Conservation (phyloP, 2,113 vertebrate species). For the Halcyon senegalensis region DNA sequence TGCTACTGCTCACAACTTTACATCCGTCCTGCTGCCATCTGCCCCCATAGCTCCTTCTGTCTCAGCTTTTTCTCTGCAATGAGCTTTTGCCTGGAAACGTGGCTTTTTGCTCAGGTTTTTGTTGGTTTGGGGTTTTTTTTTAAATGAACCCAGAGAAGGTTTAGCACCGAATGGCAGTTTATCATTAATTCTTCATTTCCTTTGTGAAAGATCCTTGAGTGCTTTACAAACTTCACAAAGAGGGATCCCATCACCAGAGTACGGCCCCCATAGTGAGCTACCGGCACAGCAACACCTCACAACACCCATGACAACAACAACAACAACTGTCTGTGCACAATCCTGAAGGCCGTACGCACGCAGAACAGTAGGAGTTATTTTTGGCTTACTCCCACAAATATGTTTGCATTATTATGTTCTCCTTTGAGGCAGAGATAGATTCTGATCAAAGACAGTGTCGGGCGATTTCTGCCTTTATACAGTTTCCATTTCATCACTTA, state of each 20-base stretch:
- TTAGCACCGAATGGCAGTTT: neutral
- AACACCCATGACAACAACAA: neutral
- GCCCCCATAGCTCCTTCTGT: neutral
- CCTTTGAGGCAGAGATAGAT: constrained; percentile 7
- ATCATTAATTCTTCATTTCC: neutral
- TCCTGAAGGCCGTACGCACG: neutral
- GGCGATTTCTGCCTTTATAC: neutral
- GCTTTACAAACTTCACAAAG: neutral
- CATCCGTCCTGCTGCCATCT: neutral
- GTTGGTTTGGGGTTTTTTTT: neutral
- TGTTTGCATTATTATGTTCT: constrained; percentile 8
- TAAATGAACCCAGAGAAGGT: neutral
- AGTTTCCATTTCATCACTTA: constrained; percentile 23
- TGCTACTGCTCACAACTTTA: neutral
- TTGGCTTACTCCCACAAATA: constrained; percentile 1
- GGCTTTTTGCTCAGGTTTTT: neutral
- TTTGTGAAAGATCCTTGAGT: neutral
- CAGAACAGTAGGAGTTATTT: neutral
- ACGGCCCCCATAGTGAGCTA: accelerated
- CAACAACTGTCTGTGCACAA: neutral
- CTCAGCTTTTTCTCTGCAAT: neutral
- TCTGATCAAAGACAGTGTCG: neutral
- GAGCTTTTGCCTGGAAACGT: neutral
- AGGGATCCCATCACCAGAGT: neutral
- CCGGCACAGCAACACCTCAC: accelerated